Base-by-base conservation (phyloP, 2,113 vertebrate genomes). In the Megaceryle maxima region DNA sequence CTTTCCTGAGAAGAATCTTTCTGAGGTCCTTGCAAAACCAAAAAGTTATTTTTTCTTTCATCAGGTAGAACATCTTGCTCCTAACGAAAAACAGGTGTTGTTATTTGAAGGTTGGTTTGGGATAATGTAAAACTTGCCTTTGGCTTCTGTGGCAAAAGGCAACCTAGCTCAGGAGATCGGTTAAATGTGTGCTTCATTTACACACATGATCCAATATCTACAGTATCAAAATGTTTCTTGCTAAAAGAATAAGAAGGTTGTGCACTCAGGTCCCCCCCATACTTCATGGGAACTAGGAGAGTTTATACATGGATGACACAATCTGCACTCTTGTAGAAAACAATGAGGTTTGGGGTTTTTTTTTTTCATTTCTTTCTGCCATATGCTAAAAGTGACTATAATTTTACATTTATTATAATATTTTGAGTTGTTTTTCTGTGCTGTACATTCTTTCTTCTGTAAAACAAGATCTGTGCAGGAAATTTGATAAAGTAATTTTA, bases 401-500 rank as follows among this genome's bases (percentile, higher is more conserved):
- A 84, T 84, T 96, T 93, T 62, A 87, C 19, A 69, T 63, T 90
- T 84, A 88, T 77, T 94, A 39, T n/a, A 88, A 73, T 92, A 81
- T 92, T 95, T 95, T 75, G 16, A 87, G 62, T 48, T 94, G 20
- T 0, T n/a, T 95, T 85, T 89, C 59, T 74, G 24, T 39, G 48
- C 26, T 83, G 59, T 50, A 53, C 22, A n/a, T 60, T 88, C 66
- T 93, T 92, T 56, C 60, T 94, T 77, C 62, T 87, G 43, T 66
- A 90, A 92, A 94, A 92, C 19, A 85, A 83, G 31, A 86, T 93
- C 43, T 79, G 59, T 48, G 53, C 20, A 94, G 72, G 63, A 91
- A 92, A 96, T 91, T 67, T 92, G 60, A 96, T 83, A 70, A 89
- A 94, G 66, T 87, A 18, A 44, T 94, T 94, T 90, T 74, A 83